phyloP scores from a whole-genome alignment of 92 coral and sea anemone species.

The Heliopora coerulea region DNA sequence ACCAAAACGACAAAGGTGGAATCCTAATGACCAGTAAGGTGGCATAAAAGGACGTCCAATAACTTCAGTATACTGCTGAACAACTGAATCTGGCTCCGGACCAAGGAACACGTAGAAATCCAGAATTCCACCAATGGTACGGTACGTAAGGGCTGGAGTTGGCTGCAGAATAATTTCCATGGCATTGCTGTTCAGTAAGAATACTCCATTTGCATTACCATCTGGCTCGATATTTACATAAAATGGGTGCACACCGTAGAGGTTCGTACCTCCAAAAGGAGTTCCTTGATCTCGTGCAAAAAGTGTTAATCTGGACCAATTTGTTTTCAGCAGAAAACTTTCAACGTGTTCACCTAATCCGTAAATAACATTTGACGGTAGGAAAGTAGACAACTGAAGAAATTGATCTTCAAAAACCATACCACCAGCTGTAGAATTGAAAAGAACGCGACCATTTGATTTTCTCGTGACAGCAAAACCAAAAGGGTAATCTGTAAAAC shows the following conservation, averaged over 20 bases:
- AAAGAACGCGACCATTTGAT: slow-evolving; percentile 81
- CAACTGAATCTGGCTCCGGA: slow-evolving; percentile 84
- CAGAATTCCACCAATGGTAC: slow-evolving; percentile 94
- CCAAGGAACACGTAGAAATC: slow-evolving; percentile 93
- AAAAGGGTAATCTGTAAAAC: slow-evolving; percentile 81
- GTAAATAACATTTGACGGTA: slow-evolving; percentile 75
- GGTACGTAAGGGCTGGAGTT: slow-evolving; percentile 91
- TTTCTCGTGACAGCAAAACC: slow-evolving; percentile 83
- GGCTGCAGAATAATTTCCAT: slow-evolving; percentile 93
- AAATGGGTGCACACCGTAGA: slow-evolving; percentile 94
- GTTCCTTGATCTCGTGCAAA: slow-evolving; percentile 92
- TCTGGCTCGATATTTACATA: slow-evolving; percentile 77
- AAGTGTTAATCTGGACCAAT: slow-evolving; percentile 72
- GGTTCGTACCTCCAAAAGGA: slow-evolving; percentile 75
- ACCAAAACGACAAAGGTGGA: slow-evolving; percentile 97
- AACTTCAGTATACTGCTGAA: slow-evolving; percentile 90
- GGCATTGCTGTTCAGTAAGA: slow-evolving; percentile 96
- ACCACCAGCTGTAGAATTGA: slow-evolving; percentile 88
- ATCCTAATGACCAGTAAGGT: slow-evolving; percentile 97
- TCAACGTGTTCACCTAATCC: slow-evolving; percentile 92
- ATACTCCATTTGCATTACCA: slow-evolving; percentile 93
- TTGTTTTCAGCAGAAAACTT: slow-evolving; percentile 61
- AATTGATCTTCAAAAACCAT: slow-evolving; percentile 97
- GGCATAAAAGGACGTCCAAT: slow-evolving; percentile 86
- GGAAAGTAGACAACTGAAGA: slow-evolving; percentile 76